Percentiles rank a stretch among this genome's conserved stretches.
Evolutionary conservation across 2,797 vertebrate species (phyloP).

Genomic region (Brachyrhaphis roseni): DNA sequence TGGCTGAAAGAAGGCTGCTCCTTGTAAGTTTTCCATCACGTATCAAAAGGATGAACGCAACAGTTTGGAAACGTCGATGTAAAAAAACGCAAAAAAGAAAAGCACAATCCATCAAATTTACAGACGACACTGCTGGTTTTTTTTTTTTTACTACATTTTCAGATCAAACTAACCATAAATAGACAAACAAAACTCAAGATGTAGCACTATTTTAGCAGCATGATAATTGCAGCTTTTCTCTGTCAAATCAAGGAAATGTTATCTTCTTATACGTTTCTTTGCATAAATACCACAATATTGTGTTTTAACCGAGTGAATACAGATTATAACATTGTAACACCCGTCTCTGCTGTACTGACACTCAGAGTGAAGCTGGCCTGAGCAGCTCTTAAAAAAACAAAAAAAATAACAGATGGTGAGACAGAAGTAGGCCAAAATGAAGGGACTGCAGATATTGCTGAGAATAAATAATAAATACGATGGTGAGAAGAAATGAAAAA

Average conservation of each 20-base stretch:
- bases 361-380: slow-evolving; percentile 29
- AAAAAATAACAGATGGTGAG: slow-evolving; percentile 54
- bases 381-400: slow-evolving; percentile 37
- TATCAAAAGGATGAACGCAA: neutral
- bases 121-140: neutral
- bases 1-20: neutral
- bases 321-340: slow-evolving; percentile 13
- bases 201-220: neutral
- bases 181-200: neutral
- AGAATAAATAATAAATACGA: slow-evolving; percentile 75
- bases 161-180: neutral
- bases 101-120: neutral
- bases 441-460: slow-evolving; percentile 51
- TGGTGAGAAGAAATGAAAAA: slow-evolving; percentile 44
- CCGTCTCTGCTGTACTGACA: slow-evolving; percentile 12
- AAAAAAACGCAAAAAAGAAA: neutral
- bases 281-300: neutral
- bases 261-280: neutral
- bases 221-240: neutral
- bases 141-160: neutral
- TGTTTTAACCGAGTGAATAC: neutral
- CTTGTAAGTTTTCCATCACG: neutral
- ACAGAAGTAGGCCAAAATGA: slow-evolving; percentile 72
- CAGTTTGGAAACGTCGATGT: neutral
- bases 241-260: neutral